Evolutionary conservation across 2,113 vertebrate genomes (phyloP).

Genomic region (Pogonocichla stellata): DNA sequence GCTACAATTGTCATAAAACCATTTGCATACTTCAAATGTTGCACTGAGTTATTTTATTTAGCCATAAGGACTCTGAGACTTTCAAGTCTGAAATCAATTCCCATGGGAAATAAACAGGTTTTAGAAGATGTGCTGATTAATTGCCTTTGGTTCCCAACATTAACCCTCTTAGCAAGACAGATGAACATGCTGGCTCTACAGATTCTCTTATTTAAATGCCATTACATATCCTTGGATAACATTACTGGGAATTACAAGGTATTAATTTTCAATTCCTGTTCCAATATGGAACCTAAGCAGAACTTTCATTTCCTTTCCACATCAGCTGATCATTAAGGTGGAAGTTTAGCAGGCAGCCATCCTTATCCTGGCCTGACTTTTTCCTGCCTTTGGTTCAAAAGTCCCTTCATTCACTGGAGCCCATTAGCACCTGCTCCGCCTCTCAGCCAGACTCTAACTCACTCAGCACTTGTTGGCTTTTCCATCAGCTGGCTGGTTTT

Average conservation of each 20-base stretch:
- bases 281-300: background rate
- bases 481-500: background rate
- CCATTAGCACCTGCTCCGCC: background rate
- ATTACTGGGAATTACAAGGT: background rate
- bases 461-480: background rate
- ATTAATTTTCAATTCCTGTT: background rate
- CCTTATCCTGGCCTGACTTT: background rate
- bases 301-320: background rate
- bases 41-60: background rate
- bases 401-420: background rate
- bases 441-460: background rate
- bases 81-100: background rate
- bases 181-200: background rate
- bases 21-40: conserved; percentile 8
- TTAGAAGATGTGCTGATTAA: background rate
- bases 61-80: background rate
- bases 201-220: background rate
- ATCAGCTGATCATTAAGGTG: background rate
- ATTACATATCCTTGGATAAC: background rate
- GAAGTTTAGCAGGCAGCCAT: background rate
- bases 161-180: conserved; percentile 1
- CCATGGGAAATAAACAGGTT: background rate
- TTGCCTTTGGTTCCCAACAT: background rate
- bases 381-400: background rate
- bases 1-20: conserved; percentile 1